phyloP scores from a whole-genome alignment of 2,888 invertebrate genomes.

The Ornithoptera alexandrae region DNA sequence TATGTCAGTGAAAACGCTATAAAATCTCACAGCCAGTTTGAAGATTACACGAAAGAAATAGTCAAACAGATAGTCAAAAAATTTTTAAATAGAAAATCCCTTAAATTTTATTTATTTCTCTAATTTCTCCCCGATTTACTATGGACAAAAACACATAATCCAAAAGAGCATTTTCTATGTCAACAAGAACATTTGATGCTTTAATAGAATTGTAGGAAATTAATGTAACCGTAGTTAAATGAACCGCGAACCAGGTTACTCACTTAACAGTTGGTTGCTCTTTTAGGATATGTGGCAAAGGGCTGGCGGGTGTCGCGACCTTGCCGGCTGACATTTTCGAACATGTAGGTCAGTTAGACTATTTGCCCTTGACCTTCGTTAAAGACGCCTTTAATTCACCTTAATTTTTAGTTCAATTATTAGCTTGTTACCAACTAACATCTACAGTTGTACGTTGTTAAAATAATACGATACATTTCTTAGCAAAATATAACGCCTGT shows the following conservation, averaged over 20 bases:
- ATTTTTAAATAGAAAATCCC: too few relatives aligned
- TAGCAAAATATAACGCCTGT: neutral
- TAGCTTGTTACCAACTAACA: constrained; percentile 16
- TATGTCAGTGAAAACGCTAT: too few relatives aligned
- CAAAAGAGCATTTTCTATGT: too few relatives aligned
- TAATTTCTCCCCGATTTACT: too few relatives aligned
- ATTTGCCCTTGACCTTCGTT: constrained; percentile 71
- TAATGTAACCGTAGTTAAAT: constrained; percentile 9
- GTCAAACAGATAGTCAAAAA: too few relatives aligned
- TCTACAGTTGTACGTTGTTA: neutral
- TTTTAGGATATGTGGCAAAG: constrained; percentile 30
- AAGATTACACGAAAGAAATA: too few relatives aligned
- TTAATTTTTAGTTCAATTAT: constrained; percentile 40
- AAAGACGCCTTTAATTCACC: constrained; percentile 56
- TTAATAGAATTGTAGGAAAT: constrained; percentile 1
- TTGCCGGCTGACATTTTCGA: constrained; percentile 45
- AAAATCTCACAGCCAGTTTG: too few relatives aligned
- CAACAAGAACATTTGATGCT: neutral
- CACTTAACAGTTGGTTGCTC: constrained; percentile 30
- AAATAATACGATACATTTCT: neutral
- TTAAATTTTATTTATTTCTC: too few relatives aligned
- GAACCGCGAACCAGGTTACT: constrained; percentile 12
- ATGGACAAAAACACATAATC: too few relatives aligned
- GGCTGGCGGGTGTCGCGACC: constrained; percentile 33
- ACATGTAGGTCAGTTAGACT: constrained; percentile 70